Evolutionary conservation across 2,888 invertebrate species (phyloP).

Genomic region (Physocephala rufipes): DNA sequence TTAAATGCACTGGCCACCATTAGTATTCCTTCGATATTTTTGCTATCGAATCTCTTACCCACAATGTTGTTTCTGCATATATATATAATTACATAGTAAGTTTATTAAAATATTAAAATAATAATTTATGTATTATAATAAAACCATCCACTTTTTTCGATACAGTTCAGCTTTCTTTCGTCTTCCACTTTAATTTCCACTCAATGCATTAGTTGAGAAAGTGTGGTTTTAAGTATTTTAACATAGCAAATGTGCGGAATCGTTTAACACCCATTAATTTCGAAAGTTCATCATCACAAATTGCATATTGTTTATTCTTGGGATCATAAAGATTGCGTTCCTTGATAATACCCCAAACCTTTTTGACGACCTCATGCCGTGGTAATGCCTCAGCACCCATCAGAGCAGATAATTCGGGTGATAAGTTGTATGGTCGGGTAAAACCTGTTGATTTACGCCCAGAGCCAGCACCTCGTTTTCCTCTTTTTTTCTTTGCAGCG

Average conservation of each 20-base stretch:
- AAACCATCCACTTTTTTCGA: not conserved
- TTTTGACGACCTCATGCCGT: slow-evolving; percentile 89
- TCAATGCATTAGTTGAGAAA: slow-evolving; percentile 68
- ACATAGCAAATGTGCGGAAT: slow-evolving; percentile 96
- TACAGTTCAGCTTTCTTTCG: not conserved
- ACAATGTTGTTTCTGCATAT: slow-evolving; percentile 9
- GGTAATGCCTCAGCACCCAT: slow-evolving; percentile 83
- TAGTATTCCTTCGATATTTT: slow-evolving; percentile 5
- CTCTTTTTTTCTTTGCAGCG: slow-evolving; percentile 50
- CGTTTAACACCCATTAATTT: slow-evolving; percentile 92
- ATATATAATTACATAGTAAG: not conserved
- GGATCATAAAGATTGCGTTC: slow-evolving; percentile 91
- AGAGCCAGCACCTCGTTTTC: slow-evolving; percentile 57
- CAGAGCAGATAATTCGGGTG: slow-evolving; percentile 84
- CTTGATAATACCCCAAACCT: slow-evolving; percentile 90
- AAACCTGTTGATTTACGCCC: slow-evolving; percentile 77
- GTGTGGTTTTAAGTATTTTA: slow-evolving; percentile 94
- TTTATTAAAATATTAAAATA: slow-evolving; percentile 33
- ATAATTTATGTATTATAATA: not conserved
- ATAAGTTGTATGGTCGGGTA: slow-evolving; percentile 84
- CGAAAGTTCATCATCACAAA: slow-evolving; percentile 89
- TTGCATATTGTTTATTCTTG: slow-evolving; percentile 93
- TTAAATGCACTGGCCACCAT: slow-evolving; percentile 13
- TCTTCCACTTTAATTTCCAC: not conserved
- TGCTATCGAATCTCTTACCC: not conserved